phyloP scores from a whole-genome alignment of 2,797 vertebrate genomes.

The Cygnus olor region DNA sequence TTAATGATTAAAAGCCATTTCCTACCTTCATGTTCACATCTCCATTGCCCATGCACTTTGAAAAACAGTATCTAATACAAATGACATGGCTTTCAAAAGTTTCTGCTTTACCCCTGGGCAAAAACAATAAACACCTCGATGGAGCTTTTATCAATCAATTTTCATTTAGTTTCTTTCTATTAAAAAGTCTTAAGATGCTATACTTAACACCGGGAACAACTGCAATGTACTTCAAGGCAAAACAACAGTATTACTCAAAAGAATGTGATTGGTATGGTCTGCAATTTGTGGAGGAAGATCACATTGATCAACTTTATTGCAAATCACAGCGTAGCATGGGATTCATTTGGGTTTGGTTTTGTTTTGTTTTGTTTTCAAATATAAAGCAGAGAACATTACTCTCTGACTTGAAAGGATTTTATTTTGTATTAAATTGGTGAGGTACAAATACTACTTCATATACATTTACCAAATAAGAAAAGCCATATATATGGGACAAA shows the following conservation, averaged over 20 bases:
- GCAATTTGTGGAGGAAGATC: slow-evolving; percentile 47
- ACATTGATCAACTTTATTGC: slow-evolving; percentile 64
- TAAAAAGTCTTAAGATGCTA: slow-evolving; percentile 52
- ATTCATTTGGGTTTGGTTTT: background rate
- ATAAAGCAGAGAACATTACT: slow-evolving; percentile 37
- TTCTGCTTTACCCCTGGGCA: slow-evolving; percentile 49
- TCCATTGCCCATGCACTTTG: background rate
- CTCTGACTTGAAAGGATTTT: slow-evolving; percentile 31
- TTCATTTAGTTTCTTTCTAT: slow-evolving; percentile 67
- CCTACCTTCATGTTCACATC: slow-evolving; percentile 22
- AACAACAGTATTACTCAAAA: slow-evolving; percentile 52
- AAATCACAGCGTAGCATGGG: slow-evolving; percentile 33
- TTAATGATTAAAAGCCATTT: slow-evolving; percentile 64
- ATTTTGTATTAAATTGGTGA: background rate
- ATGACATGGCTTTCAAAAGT: slow-evolving; percentile 31
- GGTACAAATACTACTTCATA: background rate
- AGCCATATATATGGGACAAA: background rate
- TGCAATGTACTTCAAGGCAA: slow-evolving; percentile 39
- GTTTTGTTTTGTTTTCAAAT: slow-evolving; percentile 24
- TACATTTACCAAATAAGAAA: background rate
- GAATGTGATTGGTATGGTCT: slow-evolving; percentile 18
- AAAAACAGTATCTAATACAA: slow-evolving; percentile 41
- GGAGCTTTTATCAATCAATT: slow-evolving; percentile 73
- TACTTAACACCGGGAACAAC: slow-evolving; percentile 37
- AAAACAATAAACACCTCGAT: slow-evolving; percentile 65